Base-by-base conservation (phyloP, 2,113 vertebrate genomes). In the Caloenas nicobarica region DNA sequence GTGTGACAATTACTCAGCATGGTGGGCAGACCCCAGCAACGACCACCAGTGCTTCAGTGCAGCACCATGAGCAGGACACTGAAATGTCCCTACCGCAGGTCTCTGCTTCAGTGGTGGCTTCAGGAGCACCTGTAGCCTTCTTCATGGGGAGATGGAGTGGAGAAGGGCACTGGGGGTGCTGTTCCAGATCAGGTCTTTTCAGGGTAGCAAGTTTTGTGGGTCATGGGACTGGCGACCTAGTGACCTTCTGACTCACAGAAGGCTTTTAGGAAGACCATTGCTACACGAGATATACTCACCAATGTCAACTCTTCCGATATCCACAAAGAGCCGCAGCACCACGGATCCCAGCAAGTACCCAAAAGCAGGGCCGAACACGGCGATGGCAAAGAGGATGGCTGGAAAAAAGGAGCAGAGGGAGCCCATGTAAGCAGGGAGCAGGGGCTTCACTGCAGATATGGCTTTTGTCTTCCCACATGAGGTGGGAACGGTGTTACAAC, bases 301-400 rank as follows among this genome's bases (percentile, higher is more conserved):
- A 33, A 93, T 44, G 71, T 97, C 95, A 5, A 97, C 93, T 94
- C 95, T 98, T 91, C 99, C 98, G 6, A 99, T 97, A 26, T 99
- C 99, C 97, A 99, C 99, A 1, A 99, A 99, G 92, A 99, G 98
- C 73, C 91, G 97, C 93, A 99, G 97, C 95, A 99, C 98, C 92
- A 98, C 96, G 0, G 99, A 99, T 25, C 99, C 98, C 96, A 99
- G 96, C 91, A 99, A 88, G 97, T 98, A 99, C 7, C 99, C 99
- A 2, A 99, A 98, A 42, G 98, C 98, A 1, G 99, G 99, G 31
- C 99, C 99, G 3, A 99, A 99, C 25, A 99, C 98, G 0, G 99
- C 98, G 0, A 99, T 97, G 5, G 99, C 97, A 94, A 99, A 99
- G 73, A 99, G 98, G 91, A 99, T 99, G 88, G 99, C 99, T 99